Conservation (phyloP, 1,140 invertebrate genomes). For the Drosophila yakuba region DNA sequence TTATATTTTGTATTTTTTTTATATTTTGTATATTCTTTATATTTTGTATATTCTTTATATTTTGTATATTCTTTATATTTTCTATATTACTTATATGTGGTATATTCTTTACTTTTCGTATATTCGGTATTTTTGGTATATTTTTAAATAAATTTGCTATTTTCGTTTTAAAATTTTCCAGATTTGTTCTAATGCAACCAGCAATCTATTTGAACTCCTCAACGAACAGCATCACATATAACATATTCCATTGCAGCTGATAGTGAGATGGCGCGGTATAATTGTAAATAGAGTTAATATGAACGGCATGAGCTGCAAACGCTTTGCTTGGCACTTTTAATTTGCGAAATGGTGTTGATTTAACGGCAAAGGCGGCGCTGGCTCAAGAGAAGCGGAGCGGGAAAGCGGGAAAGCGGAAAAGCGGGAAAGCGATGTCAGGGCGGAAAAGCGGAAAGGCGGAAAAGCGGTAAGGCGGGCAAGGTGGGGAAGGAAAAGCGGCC, state of each 20-base stretch:
- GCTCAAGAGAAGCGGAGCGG: conserved; percentile 4
- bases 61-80: too few relatives aligned
- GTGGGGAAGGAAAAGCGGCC: neutral
- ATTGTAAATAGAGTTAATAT: conserved; percentile 83
- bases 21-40: too few relatives aligned
- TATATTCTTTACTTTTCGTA: neutral
- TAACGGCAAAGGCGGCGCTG: conserved; percentile 63
- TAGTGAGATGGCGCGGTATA: conserved; percentile 55
- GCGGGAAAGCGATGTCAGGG: conserved; percentile 14
- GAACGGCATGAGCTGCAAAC: conserved; percentile 41
- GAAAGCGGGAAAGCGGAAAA: conserved; percentile 4
- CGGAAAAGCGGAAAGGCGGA: neutral
- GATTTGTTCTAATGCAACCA: too few relatives aligned
- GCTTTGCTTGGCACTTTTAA: conserved; percentile 78
- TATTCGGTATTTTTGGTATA: too few relatives aligned
- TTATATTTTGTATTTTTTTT: too few relatives aligned
- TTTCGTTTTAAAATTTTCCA: neutral
- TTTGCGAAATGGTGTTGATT: conserved; percentile 84
- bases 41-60: too few relatives aligned
- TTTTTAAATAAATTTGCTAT: too few relatives aligned
- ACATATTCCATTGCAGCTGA: conserved; percentile 11
- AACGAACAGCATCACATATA: neutral
- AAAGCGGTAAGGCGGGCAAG: neutral
- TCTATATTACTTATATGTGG: too few relatives aligned
- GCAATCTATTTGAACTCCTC: too few relatives aligned